Evolutionary conservation across 2,888 invertebrate species (phyloP).

Genomic region (Alitta virens): DNA sequence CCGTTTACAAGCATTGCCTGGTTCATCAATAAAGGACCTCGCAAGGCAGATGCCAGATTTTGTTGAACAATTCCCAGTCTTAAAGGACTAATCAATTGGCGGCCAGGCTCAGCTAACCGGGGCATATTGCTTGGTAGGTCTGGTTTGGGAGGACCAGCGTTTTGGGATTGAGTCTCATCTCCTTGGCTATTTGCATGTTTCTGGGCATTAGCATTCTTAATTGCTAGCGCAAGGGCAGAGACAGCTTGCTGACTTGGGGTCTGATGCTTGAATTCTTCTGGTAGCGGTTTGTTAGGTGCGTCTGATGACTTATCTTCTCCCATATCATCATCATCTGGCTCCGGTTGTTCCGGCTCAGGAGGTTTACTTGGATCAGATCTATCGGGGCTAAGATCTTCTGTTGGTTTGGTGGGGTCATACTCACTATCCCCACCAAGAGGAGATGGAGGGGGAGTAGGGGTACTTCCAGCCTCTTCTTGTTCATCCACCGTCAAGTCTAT

Average conservation of each 20-base stretch:
- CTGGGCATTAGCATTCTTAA: too few relatives aligned
- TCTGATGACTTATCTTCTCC: background rate
- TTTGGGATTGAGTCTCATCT: too few relatives aligned
- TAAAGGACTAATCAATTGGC: conserved; percentile 9
- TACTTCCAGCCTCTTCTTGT: too few relatives aligned
- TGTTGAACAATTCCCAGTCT: conserved; percentile 9
- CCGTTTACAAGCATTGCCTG: conserved; percentile 35
- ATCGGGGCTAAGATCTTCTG: conserved; percentile 7
- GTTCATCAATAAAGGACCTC: conserved; percentile 29
- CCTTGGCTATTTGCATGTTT: too few relatives aligned
- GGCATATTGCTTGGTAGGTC: too few relatives aligned
- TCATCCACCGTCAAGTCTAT: too few relatives aligned
- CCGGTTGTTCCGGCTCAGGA: conserved; percentile 3
- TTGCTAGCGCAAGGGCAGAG: too few relatives aligned
- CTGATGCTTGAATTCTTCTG: background rate
- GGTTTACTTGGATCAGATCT: conserved; percentile 1
- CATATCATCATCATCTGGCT: conserved; percentile 5
- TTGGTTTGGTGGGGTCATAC: conserved; percentile 14
- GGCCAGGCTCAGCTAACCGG: conserved; percentile 1
- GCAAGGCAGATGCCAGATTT: background rate
- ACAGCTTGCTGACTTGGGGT: too few relatives aligned
- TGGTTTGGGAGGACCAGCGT: too few relatives aligned
- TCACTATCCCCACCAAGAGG: background rate
- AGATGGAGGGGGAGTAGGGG: too few relatives aligned
- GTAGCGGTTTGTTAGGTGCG: background rate